phyloP scores from a whole-genome alignment of 2,888 invertebrate species.

The Caenorhabditis wallacei region DNA sequence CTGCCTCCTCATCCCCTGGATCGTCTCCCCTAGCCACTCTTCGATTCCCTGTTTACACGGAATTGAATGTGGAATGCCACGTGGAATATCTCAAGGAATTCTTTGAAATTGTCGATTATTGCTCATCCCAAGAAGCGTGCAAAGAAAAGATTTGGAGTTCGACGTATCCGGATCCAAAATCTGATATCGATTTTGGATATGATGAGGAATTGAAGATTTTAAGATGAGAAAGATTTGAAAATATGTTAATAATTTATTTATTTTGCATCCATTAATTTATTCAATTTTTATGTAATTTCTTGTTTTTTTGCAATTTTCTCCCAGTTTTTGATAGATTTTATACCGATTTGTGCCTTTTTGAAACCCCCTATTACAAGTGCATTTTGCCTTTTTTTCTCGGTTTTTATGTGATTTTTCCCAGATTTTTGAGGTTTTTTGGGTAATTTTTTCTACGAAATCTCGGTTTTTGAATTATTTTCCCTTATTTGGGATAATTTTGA shows the following conservation, averaged over 20 bases:
- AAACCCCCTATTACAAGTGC: no score
- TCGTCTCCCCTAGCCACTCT: slow-evolving; percentile 35
- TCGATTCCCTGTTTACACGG: slow-evolving; percentile 64
- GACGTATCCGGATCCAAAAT: slow-evolving; percentile 73
- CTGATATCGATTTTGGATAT: slow-evolving; percentile 69
- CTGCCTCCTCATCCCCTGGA: background rate
- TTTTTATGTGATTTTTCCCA: background rate
- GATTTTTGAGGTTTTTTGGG: background rate
- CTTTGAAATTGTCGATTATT: slow-evolving; percentile 66
- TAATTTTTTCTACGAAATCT: no score
- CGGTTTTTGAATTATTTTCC: no score
- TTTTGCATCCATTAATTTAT: background rate
- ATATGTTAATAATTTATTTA: background rate
- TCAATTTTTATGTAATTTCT: background rate
- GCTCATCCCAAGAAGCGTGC: slow-evolving; percentile 61
- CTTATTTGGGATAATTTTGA: no score
- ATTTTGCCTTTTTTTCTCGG: background rate
- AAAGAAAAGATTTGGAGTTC: slow-evolving; percentile 70
- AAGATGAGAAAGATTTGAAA: slow-evolving; percentile 11
- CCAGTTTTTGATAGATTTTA: background rate
- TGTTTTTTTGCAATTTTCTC: no score
- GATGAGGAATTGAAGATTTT: slow-evolving; percentile 30
- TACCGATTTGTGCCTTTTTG: slow-evolving; percentile 1
- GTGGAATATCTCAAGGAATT: slow-evolving; percentile 35
- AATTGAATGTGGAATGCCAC: slow-evolving; percentile 46